phyloP scores from a whole-genome alignment of 2,888 invertebrate species.

The Watsonalla cultraria region DNA sequence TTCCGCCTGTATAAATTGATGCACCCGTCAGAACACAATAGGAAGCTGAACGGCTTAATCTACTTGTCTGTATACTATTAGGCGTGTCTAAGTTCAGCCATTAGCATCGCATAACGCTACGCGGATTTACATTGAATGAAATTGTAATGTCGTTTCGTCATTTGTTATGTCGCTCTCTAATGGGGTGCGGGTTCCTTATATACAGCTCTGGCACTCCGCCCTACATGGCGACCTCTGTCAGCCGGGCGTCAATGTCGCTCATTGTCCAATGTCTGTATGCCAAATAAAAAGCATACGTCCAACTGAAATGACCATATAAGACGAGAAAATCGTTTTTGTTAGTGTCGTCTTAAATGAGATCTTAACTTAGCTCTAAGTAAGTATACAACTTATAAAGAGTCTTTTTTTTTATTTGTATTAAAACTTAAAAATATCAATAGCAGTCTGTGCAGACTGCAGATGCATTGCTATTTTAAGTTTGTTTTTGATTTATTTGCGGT shows the following conservation, averaged over 20 bases:
- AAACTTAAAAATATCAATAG: neutral
- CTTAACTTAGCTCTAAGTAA: neutral
- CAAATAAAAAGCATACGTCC: constrained; percentile 31
- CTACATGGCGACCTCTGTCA: constrained; percentile 46
- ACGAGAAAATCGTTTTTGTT: constrained; percentile 5
- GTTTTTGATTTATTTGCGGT: neutral
- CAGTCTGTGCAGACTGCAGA: neutral
- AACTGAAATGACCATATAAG: constrained; percentile 25
- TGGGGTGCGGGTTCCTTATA: constrained; percentile 51
- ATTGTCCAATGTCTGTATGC: constrained; percentile 51
- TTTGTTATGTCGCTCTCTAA: constrained; percentile 58
- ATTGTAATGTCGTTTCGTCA: no score
- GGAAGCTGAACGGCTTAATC: constrained; percentile 55
- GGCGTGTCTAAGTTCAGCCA: constrained; percentile 61
- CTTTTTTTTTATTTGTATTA: neutral
- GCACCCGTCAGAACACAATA: constrained; percentile 47
- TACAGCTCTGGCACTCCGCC: constrained; percentile 34
- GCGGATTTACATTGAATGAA: constrained; percentile 73
- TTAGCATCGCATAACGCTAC: constrained; percentile 49
- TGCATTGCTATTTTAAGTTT: neutral
- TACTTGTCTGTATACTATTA: constrained; percentile 56
- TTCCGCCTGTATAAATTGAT: constrained; percentile 43
- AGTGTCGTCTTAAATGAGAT: constrained; percentile 2
- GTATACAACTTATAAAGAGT: no score
- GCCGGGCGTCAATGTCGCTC: constrained; percentile 51